Percentiles rank a stretch among this genome's conserved stretches.
These are phyloP conservation scores for Chrysotoxum bicinctum DNA, from an alignment of 2,888 invertebrate genomes.

Conservation along the genomic window DNA sequence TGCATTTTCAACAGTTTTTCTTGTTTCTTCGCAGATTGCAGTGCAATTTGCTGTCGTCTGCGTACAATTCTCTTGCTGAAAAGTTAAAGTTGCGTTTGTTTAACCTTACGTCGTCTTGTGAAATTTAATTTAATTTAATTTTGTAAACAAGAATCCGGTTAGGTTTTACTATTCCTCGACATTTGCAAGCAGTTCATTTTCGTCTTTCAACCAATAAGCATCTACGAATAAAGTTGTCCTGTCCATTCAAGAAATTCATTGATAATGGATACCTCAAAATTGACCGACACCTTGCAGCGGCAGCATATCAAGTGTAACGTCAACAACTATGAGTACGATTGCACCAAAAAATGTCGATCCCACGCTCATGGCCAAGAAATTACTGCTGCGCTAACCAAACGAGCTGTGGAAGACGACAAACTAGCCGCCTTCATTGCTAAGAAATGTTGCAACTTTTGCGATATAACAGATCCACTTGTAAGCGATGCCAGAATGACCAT, in stretches of 20 bases:
- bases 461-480: slow-evolving; percentile 85
- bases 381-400: slow-evolving; percentile 86
- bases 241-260: background rate
- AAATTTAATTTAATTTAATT: slow-evolving; percentile 12
- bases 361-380: slow-evolving; percentile 82
- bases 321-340: slow-evolving; percentile 81
- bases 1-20: too few relatives aligned
- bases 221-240: background rate
- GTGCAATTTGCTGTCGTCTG: too few relatives aligned
- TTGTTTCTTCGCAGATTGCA: too few relatives aligned
- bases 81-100: background rate
- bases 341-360: slow-evolving; percentile 84
- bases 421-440: slow-evolving; percentile 84
- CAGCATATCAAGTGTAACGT: slow-evolving; percentile 45
- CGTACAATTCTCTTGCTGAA: too few relatives aligned
- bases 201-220: background rate
- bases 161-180: background rate
- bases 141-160: background rate
- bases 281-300: slow-evolving; percentile 11
- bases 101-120: background rate
- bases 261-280: slow-evolving; percentile 29
- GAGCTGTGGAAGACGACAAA: slow-evolving; percentile 84
- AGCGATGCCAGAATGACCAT: slow-evolving; percentile 64
- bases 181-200: background rate
- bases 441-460: slow-evolving; percentile 85